Percentiles rank a stretch among this genome's conserved stretches.
Conservation (phyloP, 1,140 invertebrate genomes). For the Halesus radiatus region DNA sequence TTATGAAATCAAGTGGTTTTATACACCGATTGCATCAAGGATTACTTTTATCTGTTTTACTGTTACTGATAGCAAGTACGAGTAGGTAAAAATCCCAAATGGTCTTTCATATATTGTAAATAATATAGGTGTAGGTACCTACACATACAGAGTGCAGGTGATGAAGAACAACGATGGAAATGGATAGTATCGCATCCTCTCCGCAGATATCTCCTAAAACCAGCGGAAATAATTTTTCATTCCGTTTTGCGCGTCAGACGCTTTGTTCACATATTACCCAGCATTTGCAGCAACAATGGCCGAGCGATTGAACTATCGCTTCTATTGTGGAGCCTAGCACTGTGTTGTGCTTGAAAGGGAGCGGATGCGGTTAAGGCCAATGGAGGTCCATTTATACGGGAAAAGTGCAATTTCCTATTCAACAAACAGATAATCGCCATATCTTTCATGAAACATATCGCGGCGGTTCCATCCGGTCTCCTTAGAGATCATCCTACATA, state of each 20-base stretch:
- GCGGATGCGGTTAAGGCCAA: conserved; percentile 50
- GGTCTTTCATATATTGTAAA: too few species aligned
- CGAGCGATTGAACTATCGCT: conserved; percentile 22
- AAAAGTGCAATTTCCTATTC: conserved; percentile 56
- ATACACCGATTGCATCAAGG: too few species aligned
- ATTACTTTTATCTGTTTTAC: too few species aligned
- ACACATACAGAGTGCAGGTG: too few species aligned
- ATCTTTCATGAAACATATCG: conserved; percentile 46
- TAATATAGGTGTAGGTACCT: too few species aligned
- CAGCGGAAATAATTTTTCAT: conserved; percentile 1
- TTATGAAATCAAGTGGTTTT: too few species aligned
- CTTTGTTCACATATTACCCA: conserved; percentile 16
- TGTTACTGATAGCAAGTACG: too few species aligned
- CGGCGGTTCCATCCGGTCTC: conserved; percentile 46
- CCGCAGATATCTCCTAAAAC: too few species aligned
- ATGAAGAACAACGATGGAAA: too few species aligned
- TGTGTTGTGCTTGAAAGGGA: conserved; percentile 39
- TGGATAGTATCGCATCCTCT: too few species aligned
- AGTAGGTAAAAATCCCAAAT: too few species aligned
- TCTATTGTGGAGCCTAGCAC: conserved; percentile 18
- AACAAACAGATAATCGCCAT: conserved; percentile 45
- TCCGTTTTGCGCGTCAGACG: not conserved
- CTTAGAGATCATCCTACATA: conserved; percentile 2
- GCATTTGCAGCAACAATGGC: conserved; percentile 23
- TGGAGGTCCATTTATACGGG: conserved; percentile 24